A percentile compares a stretch with the other conserved stretches of the same genome.
Evolutionary conservation across 2,888 invertebrate genomes (phyloP).

Genomic region (Brachyopa scutellaris): DNA sequence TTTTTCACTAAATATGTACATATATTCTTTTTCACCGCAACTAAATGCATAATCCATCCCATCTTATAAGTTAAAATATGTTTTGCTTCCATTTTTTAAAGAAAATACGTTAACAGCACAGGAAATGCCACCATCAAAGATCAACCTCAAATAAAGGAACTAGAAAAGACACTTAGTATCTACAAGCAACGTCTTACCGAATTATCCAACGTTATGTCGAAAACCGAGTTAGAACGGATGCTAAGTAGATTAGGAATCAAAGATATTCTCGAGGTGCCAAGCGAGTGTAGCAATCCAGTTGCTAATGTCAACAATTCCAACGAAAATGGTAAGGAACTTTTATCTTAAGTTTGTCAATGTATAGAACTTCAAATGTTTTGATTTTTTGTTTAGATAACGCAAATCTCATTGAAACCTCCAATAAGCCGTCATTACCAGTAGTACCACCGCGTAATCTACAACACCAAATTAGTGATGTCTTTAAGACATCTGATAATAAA

Average conservation of each 20-base stretch:
- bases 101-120: slow-evolving; percentile 95
- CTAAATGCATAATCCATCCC: no score
- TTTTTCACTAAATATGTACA: no score
- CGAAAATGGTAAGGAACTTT: slow-evolving; percentile 54
- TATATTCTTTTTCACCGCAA: no score
- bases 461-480: slow-evolving; percentile 83
- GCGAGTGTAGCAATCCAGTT: slow-evolving; percentile 72
- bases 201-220: slow-evolving; percentile 82
- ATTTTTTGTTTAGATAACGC: slow-evolving; percentile 76
- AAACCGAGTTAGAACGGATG: slow-evolving; percentile 81
- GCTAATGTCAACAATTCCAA: slow-evolving; percentile 75
- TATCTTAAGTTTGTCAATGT: neutral
- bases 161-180: slow-evolving; percentile 92
- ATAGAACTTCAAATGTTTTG: neutral
- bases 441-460: slow-evolving; percentile 81
- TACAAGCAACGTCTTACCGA: slow-evolving; percentile 92
- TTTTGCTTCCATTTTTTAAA: neutral
- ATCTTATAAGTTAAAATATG: slow-evolving; percentile 88
- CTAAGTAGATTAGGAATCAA: slow-evolving; percentile 83
- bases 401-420: slow-evolving; percentile 80
- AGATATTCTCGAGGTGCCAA: slow-evolving; percentile 83
- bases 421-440: slow-evolving; percentile 79
- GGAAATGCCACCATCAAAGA: slow-evolving; percentile 94
- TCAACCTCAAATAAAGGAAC: slow-evolving; percentile 92
- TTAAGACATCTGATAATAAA: slow-evolving; percentile 88